Evolutionary conservation across 2,888 invertebrate genomes (phyloP).

Genomic region (Agrochola lota): DNA sequence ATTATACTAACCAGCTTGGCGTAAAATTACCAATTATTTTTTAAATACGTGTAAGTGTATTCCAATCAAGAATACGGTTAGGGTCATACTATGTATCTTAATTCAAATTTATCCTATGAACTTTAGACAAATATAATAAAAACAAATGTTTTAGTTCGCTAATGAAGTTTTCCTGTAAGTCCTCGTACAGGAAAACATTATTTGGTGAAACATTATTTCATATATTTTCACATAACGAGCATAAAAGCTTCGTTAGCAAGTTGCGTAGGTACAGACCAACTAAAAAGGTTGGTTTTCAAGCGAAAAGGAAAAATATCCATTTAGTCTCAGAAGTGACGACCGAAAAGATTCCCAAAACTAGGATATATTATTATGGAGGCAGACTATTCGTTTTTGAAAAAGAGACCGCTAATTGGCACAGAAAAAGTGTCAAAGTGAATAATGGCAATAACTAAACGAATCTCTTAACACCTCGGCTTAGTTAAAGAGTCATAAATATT

Average conservation of each 20-base stretch:
- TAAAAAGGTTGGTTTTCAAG: constrained; percentile 6
- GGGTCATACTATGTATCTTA: background rate
- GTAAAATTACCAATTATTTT: background rate
- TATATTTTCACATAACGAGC: background rate
- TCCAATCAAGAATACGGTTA: background rate
- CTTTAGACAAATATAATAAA: background rate
- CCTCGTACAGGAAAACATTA: constrained; percentile 3
- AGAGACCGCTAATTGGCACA: constrained; percentile 8
- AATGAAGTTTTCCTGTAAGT: background rate
- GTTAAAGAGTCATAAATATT: constrained; percentile 30
- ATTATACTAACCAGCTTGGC: background rate
- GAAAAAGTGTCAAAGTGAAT: constrained; percentile 10
- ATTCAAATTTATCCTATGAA: background rate
- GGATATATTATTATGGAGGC: background rate
- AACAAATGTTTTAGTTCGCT: background rate
- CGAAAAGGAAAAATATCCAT: background rate
- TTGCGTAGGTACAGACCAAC: constrained; percentile 4
- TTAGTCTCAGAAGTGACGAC: background rate
- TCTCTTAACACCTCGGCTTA: constrained; percentile 25
- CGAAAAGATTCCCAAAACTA: background rate
- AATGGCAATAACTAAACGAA: constrained; percentile 5
- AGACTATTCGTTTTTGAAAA: background rate
- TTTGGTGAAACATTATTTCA: background rate
- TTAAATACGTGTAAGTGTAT: background rate
- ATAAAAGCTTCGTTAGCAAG: constrained; percentile 6